Evolutionary conservation across 2,113 vertebrate species (phyloP).

Genomic region (Misgurnus anguillicaudatus): DNA sequence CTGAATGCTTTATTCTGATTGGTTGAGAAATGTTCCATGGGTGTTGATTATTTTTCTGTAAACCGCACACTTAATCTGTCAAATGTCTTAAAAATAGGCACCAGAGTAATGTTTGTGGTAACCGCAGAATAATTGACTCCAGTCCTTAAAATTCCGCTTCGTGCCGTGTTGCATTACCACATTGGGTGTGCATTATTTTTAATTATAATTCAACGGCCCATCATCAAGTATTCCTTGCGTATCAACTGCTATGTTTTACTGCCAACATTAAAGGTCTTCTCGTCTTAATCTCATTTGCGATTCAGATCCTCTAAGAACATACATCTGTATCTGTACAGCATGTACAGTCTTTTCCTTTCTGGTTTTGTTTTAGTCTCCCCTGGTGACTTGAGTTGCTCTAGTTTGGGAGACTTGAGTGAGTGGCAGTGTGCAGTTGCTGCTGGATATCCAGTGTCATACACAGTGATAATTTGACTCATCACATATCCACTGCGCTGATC

Average conservation of each 20-base stretch:
- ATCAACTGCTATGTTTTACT: neutral
- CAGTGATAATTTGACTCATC: constrained; percentile 36
- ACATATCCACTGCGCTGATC: neutral
- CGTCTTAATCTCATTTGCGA: neutral
- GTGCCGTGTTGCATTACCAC: too few species aligned
- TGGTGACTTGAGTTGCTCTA: neutral
- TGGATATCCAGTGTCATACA: constrained; percentile 32
- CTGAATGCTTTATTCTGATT: too few species aligned
- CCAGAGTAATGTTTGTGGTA: too few species aligned
- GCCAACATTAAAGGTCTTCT: neutral
- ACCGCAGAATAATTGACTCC: too few species aligned
- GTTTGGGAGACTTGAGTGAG: constrained; percentile 39
- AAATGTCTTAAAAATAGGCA: too few species aligned
- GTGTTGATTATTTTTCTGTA: too few species aligned
- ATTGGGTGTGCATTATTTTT: too few species aligned
- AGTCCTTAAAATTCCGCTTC: too few species aligned
- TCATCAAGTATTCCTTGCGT: too few species aligned
- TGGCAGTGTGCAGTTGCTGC: constrained; percentile 53
- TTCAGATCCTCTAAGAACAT: neutral
- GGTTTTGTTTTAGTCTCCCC: neutral
- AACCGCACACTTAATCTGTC: too few species aligned
- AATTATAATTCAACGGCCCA: too few species aligned
- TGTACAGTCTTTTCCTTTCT: constrained; percentile 1
- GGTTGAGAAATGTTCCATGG: too few species aligned
- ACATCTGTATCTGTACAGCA: neutral